Conservation (phyloP, 2,888 invertebrate genomes). For the Spodoptera exigua region DNA sequence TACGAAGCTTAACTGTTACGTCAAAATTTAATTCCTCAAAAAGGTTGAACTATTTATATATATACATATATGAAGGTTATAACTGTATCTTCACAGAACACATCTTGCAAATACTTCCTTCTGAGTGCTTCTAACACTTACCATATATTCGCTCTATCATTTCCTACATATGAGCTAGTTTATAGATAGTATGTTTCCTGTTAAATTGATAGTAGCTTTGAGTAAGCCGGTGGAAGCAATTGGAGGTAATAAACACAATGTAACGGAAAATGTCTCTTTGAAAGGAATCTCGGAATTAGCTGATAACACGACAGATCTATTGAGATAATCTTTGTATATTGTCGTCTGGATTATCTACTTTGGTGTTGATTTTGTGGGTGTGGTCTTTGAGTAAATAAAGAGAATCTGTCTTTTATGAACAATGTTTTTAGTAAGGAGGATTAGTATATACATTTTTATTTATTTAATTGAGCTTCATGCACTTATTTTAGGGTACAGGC, state of each 20-base stretch:
- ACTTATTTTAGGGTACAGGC: no score
- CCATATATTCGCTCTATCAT: constrained; percentile 52
- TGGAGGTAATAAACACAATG: not conserved
- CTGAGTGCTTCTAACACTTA: constrained; percentile 51
- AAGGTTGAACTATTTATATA: constrained; percentile 28
- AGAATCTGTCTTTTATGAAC: no score
- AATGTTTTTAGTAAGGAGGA: no score
- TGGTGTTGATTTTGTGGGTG: no score
- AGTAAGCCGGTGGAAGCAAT: not conserved
- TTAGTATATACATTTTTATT: no score
- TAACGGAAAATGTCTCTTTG: not conserved
- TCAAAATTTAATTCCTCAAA: constrained; percentile 38
- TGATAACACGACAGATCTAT: not conserved
- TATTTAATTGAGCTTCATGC: no score
- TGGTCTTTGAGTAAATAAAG: no score
- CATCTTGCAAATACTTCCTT: constrained; percentile 36
- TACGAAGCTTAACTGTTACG: not conserved
- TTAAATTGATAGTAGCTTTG: constrained; percentile 20
- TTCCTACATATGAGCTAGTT: constrained; percentile 27
- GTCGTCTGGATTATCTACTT: no score
- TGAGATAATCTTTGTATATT: no score
- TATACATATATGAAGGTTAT: constrained; percentile 17
- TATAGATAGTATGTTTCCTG: constrained; percentile 41
- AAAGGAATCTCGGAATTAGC: not conserved
- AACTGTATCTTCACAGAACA: constrained; percentile 27